These are phyloP conservation scores for Acleris emargana DNA, from an alignment of 2,888 invertebrate genomes.

Conservation along the genomic window DNA sequence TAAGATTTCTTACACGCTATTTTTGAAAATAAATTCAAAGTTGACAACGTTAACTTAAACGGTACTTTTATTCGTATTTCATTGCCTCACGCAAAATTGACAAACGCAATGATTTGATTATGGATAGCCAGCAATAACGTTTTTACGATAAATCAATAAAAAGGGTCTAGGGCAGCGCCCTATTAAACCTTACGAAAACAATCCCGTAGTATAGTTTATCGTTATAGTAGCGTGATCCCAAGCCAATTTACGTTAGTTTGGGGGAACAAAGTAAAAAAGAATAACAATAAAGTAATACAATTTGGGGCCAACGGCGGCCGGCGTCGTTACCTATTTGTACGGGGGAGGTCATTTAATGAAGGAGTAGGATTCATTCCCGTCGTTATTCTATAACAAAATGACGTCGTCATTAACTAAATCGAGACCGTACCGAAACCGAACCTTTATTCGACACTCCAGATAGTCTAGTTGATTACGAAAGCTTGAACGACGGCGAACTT, in stretches of 20 bases:
- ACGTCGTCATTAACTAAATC: slow-evolving; percentile 53
- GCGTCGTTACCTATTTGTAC: slow-evolving; percentile 74
- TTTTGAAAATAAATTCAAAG: no score
- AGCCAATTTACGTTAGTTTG: slow-evolving; percentile 80
- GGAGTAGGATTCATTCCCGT: slow-evolving; percentile 61
- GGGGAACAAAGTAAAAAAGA: slow-evolving; percentile 75
- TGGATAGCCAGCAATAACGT: slow-evolving; percentile 29
- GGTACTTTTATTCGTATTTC: neutral
- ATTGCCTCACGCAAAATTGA: slow-evolving; percentile 6
- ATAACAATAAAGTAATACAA: slow-evolving; percentile 83
- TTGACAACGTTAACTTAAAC: no score
- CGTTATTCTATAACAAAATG: slow-evolving; percentile 62
- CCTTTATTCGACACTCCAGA: no score
- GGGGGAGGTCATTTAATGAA: slow-evolving; percentile 78
- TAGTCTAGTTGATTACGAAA: no score
- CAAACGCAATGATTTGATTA: slow-evolving; percentile 29
- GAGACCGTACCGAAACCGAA: slow-evolving; percentile 34
- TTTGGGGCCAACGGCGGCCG: slow-evolving; percentile 69
- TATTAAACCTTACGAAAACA: slow-evolving; percentile 62
- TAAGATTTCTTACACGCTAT: no score
- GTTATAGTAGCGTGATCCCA: slow-evolving; percentile 79
- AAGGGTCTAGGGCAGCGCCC: slow-evolving; percentile 38
- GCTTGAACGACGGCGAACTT: no score
- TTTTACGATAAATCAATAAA: slow-evolving; percentile 37
- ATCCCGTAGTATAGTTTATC: slow-evolving; percentile 77